phyloP scores from a whole-genome alignment of 2,113 vertebrate species.

The Butorides virescens region DNA sequence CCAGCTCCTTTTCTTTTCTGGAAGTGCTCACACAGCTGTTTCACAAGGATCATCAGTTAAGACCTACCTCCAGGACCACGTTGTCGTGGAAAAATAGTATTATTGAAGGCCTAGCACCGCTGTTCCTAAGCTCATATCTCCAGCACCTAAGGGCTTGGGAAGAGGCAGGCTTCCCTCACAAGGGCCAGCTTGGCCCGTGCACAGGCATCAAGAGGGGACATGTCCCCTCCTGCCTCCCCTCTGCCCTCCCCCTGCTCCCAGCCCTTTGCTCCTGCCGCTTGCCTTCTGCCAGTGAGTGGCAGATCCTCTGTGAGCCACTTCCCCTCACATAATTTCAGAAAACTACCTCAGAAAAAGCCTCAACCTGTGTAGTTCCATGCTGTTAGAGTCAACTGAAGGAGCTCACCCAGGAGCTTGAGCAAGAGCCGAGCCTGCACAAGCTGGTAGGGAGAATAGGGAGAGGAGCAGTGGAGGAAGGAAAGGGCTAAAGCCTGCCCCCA shows the following conservation, averaged over 20 bases:
- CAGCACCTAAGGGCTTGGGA: background rate
- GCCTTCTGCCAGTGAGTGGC: background rate
- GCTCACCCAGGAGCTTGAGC: background rate
- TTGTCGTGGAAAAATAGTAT: background rate
- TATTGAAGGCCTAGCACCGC: background rate
- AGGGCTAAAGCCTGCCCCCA: accelerated
- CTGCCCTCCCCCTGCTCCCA: background rate
- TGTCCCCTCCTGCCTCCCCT: background rate
- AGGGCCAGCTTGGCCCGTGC: background rate
- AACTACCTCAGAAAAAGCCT: background rate
- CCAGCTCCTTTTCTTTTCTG: background rate
- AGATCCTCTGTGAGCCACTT: background rate
- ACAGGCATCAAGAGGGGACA: background rate
- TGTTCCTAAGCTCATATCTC: background rate
- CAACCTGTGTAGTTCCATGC: background rate
- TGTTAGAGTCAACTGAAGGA: background rate
- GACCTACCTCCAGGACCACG: background rate
- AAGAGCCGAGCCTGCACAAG: background rate
- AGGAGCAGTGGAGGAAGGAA: background rate
- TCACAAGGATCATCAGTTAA: background rate
- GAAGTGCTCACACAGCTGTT: background rate
- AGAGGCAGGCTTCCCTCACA: background rate
- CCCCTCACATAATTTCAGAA: background rate
- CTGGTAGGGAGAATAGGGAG: background rate
- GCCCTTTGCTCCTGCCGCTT: background rate